Base-by-base conservation (phyloP, 2,113 vertebrate genomes). In the Choloepus hoffmanni region DNA sequence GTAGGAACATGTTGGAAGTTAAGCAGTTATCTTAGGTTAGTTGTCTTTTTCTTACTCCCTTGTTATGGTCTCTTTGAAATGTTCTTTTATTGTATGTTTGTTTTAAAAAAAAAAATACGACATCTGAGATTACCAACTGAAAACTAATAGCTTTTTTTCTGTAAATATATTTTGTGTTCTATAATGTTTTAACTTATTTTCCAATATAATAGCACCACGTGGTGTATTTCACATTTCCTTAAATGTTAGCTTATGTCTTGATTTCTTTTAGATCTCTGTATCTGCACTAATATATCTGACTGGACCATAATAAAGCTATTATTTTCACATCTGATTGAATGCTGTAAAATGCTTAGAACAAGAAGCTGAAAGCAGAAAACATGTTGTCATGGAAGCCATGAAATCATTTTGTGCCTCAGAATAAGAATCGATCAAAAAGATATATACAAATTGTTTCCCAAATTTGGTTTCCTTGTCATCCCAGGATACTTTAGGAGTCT, bases 331-430 rank as follows among this genome's bases (percentile, higher is more conserved):
- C 62, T 85, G 36, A 63, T 3, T 72, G 67, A 90, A 92, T 90
- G 68, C n/a, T 53, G 7, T 68, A 63, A 87, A 88, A 19, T 50
- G 15, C 36, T 82, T 73, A 67, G 26, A 85, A 85, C 23, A 6
- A 85, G 65, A 92, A 92, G 28, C 33, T 43, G 13, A 84, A 74
- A 90, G 28, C 48, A 73, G 68, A 68, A 97, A 85, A 50, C 15
- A 21, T 36, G 62, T 96, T 92, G 21, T 82, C 65, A 95, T 58
- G 72, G 48, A 26, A 88, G 65, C 72, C 40, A 40, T 53, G 33
- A 95, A 93, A 82, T 85, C 6, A 12, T 92, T 93, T 45, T 28
- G 19, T 78, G 40, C 33, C 82, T 94, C 65, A 85, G 3, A 62
- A 8, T 62, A 89, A 70, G 23, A 50, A 78, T 78, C 53, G 16